phyloP scores from a whole-genome alignment of 2,797 vertebrate genomes.

The Pipistrellus nathusii region DNA sequence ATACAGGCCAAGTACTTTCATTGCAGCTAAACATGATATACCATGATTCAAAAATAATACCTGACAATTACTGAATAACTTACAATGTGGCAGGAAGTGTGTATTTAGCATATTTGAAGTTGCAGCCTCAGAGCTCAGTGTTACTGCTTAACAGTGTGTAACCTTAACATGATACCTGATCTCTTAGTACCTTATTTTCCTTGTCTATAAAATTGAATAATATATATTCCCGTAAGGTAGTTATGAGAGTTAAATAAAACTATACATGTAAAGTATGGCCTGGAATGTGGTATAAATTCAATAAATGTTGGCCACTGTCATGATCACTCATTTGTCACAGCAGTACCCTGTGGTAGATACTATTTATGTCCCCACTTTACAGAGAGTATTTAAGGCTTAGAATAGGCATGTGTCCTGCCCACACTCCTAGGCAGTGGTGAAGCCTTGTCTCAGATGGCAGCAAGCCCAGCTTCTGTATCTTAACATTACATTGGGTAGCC shows the following conservation, averaged over 20 bases:
- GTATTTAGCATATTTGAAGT: constrained; percentile 17
- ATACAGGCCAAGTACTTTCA: constrained; percentile 32
- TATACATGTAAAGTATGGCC: neutral
- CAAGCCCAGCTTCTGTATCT: neutral
- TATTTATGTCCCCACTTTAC: neutral
- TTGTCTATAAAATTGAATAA: neutral
- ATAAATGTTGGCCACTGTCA: neutral
- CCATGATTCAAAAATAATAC: neutral
- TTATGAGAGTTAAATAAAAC: constrained; percentile 24
- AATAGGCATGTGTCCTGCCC: neutral
- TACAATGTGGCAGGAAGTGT: neutral
- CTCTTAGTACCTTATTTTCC: constrained; percentile 14
- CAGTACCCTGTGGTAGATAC: neutral
- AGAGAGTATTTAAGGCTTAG: neutral
- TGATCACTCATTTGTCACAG: neutral
- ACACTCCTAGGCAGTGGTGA: neutral
- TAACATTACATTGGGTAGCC: neutral
- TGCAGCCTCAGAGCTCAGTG: neutral
- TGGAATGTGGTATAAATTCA: neutral
- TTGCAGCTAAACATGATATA: neutral
- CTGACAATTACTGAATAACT: neutral
- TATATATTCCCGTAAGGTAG: neutral
- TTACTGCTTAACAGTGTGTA: neutral
- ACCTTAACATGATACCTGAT: neutral
- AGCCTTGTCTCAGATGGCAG: neutral